Evolutionary conservation across 2,113 vertebrate genomes (phyloP), one percentile per base, ranked within the genome.

Genomic region (Donacobius atricapilla): DNA sequence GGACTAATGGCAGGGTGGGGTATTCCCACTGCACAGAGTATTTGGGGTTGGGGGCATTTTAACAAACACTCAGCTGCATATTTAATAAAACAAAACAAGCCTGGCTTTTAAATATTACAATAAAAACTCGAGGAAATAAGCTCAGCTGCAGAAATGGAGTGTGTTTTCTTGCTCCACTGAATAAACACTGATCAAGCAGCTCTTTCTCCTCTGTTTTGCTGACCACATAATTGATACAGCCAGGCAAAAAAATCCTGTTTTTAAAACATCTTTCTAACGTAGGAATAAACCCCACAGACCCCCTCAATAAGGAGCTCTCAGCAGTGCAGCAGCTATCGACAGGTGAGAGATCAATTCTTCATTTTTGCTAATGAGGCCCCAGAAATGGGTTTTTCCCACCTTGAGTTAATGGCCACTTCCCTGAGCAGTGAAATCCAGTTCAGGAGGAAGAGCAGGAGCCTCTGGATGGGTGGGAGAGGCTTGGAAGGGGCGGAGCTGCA

Each of bases 331-430:
- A 35, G 66, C 48, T 24, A 92, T 61, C 18, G 79, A 76, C 66
- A 72, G 79, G 6, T 2, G 4, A 33, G 39, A 17, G 94, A 95
- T 93, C 79, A 42, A 93, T 88, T 92, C 88, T 61, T 22, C 68
- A 11, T 88, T 61, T 86, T 33, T 53, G 45, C 56, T 95, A 64
- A 92, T 37, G 77, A 94, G 1, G 9, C n/a, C 56, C 28, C 69
- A 89, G 72, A 91, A 91, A 87, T 33, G 44, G 77, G 51, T 40
- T 95, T 93, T 84, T 60, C 82, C 60, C 87, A 78, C 69, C 69
- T 40, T 11, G 45, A 68, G 56, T 56, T 66, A 92, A 83, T n/a
- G 83, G 68, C 7, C 35, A 7, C 53, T 58, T 35, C 40, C 23
- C 72, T 0, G 2, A 47, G 58, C 2, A 2, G 35, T 6, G 48